phyloP scores from a whole-genome alignment of 2,888 invertebrate species.

The Meloe dianella region DNA sequence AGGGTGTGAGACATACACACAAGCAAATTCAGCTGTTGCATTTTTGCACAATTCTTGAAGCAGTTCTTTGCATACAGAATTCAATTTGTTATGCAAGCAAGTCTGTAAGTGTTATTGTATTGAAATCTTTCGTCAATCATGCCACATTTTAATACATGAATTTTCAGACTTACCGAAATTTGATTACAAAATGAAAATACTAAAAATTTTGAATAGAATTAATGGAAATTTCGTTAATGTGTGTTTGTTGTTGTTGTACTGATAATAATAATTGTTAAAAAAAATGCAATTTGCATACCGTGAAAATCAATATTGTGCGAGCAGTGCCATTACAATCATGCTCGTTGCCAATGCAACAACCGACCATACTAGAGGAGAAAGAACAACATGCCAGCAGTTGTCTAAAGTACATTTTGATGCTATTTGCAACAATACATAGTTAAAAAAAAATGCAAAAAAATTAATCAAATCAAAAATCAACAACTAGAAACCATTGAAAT shows the following conservation, averaged over 20 bases:
- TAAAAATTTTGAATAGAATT: slow-evolving; percentile 34
- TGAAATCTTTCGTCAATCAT: slow-evolving; percentile 37
- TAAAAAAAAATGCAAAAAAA: slow-evolving; percentile 38
- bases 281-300: slow-evolving; percentile 49
- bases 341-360: slow-evolving; percentile 60
- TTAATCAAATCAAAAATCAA: slow-evolving; percentile 7
- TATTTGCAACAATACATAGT: slow-evolving; percentile 50
- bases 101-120: slow-evolving; percentile 34
- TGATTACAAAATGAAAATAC: slow-evolving; percentile 16
- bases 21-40: slow-evolving; percentile 10
- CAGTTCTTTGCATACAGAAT: slow-evolving; percentile 54
- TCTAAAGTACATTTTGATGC: slow-evolving; percentile 54
- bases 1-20: not conserved
- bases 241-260: slow-evolving; percentile 17
- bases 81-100: slow-evolving; percentile 45
- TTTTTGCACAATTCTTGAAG: slow-evolving; percentile 27
- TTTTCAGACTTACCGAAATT: slow-evolving; percentile 15
- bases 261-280: slow-evolving; percentile 29
- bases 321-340: slow-evolving; percentile 60
- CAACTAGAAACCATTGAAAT: slow-evolving; percentile 46
- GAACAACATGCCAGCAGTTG: slow-evolving; percentile 58
- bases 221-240: slow-evolving; percentile 29
- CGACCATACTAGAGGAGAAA: slow-evolving; percentile 59
- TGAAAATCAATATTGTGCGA: slow-evolving; percentile 56
- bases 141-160: slow-evolving; percentile 52